These are phyloP conservation scores for Origma solitaria DNA, from an alignment of 2,113 vertebrate species.

Conservation along the genomic window DNA sequence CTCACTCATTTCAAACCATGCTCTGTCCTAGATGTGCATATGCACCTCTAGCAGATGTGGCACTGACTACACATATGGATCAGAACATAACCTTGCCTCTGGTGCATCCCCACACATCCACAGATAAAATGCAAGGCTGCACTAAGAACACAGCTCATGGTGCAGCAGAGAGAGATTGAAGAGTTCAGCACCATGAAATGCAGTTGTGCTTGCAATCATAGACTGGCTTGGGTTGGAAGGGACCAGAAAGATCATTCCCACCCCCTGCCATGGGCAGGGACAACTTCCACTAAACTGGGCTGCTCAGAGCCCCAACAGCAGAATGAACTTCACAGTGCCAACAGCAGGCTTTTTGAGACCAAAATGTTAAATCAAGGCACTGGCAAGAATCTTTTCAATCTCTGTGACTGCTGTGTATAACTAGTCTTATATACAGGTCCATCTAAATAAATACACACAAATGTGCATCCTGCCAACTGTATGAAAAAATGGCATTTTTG, in stretches of 20 bases:
- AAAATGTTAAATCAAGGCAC: neutral
- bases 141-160: neutral
- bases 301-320: neutral
- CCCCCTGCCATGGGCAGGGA: neutral
- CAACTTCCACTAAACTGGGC: neutral
- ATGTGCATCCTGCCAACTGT: neutral
- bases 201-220: neutral
- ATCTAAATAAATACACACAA: neutral
- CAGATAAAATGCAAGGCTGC: neutral
- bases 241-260: neutral
- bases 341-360: neutral
- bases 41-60: fast-evolving
- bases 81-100: neutral
- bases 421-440: neutral
- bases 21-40: neutral
- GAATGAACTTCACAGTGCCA: neutral
- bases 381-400: neutral
- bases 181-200: neutral
- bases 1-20: neutral
- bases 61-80: neutral
- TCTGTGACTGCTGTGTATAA: neutral
- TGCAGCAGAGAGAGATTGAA: neutral
- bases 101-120: neutral
- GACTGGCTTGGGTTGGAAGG: neutral
- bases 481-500: neutral